Conservation (phyloP, 2,797 vertebrate genomes). For the Melanotaenia boesemani region DNA sequence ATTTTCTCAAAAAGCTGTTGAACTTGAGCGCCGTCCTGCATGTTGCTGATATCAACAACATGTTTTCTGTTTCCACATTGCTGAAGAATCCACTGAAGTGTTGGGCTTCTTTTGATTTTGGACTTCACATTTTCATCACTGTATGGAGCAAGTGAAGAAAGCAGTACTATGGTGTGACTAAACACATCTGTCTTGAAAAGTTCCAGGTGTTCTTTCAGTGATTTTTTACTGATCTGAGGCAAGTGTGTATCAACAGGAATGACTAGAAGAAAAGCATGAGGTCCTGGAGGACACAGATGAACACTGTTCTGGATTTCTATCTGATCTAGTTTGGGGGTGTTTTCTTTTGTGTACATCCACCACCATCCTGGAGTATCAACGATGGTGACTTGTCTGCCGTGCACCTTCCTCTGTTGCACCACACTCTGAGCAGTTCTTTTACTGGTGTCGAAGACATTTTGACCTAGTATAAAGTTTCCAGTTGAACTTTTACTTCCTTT, state of each 20-base stretch:
- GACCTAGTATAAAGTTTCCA: conserved; percentile 63
- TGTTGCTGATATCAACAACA: conserved; percentile 24
- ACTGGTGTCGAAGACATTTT: conserved; percentile 47
- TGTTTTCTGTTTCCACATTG: conserved; percentile 54
- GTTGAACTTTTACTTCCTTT: conserved; percentile 31
- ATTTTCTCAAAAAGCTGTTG: conserved; percentile 48
- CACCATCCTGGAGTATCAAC: conserved; percentile 69
- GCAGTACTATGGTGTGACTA: conserved; percentile 52
- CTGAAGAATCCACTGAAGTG: conserved; percentile 28
- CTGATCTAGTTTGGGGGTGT: conserved; percentile 57
- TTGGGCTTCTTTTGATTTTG: not conserved
- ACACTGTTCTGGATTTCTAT: conserved; percentile 53
- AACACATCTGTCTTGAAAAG: conserved; percentile 30
- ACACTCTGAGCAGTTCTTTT: conserved; percentile 58
- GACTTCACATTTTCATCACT: not conserved
- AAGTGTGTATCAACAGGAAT: conserved; percentile 21
- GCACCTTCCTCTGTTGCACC: conserved; percentile 27
- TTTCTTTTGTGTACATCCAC: conserved; percentile 51
- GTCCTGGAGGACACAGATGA: conserved; percentile 55
- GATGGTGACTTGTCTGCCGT: conserved; percentile 48
- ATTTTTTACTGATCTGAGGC: not conserved
- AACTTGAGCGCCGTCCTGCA: conserved; percentile 38
- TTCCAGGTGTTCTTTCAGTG: conserved; percentile 51
- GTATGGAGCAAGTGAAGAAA: conserved; percentile 11
- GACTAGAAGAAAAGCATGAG: conserved; percentile 60